These are phyloP conservation scores for Drosophila recens DNA, from an alignment of 2,888 invertebrate genomes.

Conservation along the genomic window DNA sequence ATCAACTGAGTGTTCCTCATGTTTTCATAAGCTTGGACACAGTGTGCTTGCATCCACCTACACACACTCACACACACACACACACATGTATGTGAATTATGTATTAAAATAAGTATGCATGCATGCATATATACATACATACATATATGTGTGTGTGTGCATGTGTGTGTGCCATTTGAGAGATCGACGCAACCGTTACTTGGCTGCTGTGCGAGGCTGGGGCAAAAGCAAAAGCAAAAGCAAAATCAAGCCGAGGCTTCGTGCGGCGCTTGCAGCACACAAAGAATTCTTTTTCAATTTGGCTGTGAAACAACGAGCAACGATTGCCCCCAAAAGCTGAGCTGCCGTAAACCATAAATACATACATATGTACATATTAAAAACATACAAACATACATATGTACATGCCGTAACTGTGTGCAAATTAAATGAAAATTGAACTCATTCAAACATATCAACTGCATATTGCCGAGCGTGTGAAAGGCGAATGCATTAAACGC, in stretches of 20 bases:
- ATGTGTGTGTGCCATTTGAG: conserved; percentile 14
- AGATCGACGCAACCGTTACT: conserved; percentile 46
- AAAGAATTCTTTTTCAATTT: conserved; percentile 81
- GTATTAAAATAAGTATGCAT: conserved; percentile 8
- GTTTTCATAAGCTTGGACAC: conserved; percentile 21
- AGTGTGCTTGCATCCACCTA: conserved; percentile 32
- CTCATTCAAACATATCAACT: conserved; percentile 2
- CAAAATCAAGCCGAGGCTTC: conserved; percentile 62
- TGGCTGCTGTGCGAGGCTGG: conserved; percentile 22
- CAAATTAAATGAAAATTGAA: conserved; percentile 2
- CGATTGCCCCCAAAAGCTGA: conserved; percentile 29
- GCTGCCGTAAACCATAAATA: conserved; percentile 6
- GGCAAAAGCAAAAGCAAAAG: not conserved
- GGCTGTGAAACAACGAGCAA: conserved; percentile 83
- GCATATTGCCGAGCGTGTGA: conserved; percentile 7
- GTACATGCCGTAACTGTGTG: conserved; percentile 7
- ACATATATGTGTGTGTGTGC: no score
- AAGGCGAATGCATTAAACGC: conserved; percentile 5
- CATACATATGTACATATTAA: not conserved
- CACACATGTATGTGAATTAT: conserved; percentile 15
- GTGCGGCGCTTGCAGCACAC: conserved; percentile 62
- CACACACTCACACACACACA: conserved; percentile 4
- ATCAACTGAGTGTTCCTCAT: not conserved
- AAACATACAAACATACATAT: not conserved
- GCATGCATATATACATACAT: not conserved